Conservation (phyloP, 2,797 vertebrate genomes). For the Enteromius radiatus region DNA sequence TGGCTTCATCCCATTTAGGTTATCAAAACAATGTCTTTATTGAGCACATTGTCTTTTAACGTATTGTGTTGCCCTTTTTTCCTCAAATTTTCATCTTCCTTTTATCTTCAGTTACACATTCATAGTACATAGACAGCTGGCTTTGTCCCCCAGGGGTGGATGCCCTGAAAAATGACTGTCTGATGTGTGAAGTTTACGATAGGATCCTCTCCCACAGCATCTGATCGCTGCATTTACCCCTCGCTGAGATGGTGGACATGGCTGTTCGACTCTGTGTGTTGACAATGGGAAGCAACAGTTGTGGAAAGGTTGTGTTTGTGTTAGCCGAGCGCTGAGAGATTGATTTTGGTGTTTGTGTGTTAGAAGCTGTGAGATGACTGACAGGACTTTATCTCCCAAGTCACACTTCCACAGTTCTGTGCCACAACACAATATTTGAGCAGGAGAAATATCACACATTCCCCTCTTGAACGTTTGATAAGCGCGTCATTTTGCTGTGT, state of each 20-base stretch:
- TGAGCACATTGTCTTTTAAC: neutral
- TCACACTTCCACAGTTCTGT: constrained; percentile 61
- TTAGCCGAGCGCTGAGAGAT: constrained; percentile 37
- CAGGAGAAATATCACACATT: constrained; percentile 52
- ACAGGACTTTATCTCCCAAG: constrained; percentile 54
- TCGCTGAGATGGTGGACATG: constrained; percentile 25
- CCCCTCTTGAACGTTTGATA: constrained; percentile 59
- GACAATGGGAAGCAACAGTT: constrained; percentile 61
- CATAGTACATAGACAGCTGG: neutral
- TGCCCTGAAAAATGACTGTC: constrained; percentile 15
- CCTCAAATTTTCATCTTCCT: neutral
- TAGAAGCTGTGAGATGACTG: constrained; percentile 48
- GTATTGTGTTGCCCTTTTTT: neutral
- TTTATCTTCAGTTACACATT: constrained; percentile 2
- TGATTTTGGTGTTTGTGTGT: constrained; percentile 49
- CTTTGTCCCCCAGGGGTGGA: constrained; percentile 5
- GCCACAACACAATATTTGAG: constrained; percentile 55
- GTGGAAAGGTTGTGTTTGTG: constrained; percentile 63
- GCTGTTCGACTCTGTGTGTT: constrained; percentile 29
- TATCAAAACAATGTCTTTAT: constrained; percentile 14
- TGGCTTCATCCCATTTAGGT: neutral
- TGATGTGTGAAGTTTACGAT: neutral
- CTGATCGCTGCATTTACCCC: constrained; percentile 31
- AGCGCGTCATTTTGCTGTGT: constrained; percentile 50
- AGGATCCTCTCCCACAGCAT: constrained; percentile 11